phyloP scores from a whole-genome alignment of 2,797 vertebrate species.

The Lepus oiostolus region DNA sequence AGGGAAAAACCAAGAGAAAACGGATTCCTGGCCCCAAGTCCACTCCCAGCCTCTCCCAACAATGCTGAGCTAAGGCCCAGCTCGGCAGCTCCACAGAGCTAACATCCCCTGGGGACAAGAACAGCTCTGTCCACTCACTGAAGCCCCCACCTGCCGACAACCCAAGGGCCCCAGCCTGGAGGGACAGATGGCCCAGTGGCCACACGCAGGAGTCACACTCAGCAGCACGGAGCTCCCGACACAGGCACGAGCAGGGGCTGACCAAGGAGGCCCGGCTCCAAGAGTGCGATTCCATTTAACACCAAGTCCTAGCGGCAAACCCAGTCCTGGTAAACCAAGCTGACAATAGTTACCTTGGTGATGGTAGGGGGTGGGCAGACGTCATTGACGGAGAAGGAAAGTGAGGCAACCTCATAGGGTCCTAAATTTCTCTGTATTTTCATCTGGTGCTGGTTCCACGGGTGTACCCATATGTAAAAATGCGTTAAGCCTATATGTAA shows the following conservation, averaged over 20 bases:
- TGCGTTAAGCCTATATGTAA: neutral
- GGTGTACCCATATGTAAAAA: neutral
- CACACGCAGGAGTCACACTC: neutral
- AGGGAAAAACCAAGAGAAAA: neutral
- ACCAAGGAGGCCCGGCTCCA: neutral
- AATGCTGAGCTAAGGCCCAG: neutral
- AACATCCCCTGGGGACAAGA: neutral
- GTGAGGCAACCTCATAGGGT: fast-evolving
- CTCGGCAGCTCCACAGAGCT: neutral
- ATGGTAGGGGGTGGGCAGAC: too few species aligned
- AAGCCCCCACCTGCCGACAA: neutral
- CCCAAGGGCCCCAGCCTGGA: neutral
- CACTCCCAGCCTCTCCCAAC: neutral
- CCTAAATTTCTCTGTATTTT: neutral
- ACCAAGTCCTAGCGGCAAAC: neutral
- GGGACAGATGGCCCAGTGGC: too few species aligned
- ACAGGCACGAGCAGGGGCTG: neutral
- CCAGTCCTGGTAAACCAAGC: neutral
- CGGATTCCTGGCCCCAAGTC: neutral
- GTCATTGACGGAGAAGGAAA: neutral
- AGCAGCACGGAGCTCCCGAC: neutral
- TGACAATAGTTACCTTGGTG: neutral
- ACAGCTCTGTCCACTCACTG: neutral
- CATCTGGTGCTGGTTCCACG: neutral
- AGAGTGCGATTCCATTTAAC: neutral